A percentile compares a stretch with the other conserved stretches of the same genome.
phyloP scores from a whole-genome alignment of 1,140 invertebrate genomes.

The Zaprionus nigranus region DNA sequence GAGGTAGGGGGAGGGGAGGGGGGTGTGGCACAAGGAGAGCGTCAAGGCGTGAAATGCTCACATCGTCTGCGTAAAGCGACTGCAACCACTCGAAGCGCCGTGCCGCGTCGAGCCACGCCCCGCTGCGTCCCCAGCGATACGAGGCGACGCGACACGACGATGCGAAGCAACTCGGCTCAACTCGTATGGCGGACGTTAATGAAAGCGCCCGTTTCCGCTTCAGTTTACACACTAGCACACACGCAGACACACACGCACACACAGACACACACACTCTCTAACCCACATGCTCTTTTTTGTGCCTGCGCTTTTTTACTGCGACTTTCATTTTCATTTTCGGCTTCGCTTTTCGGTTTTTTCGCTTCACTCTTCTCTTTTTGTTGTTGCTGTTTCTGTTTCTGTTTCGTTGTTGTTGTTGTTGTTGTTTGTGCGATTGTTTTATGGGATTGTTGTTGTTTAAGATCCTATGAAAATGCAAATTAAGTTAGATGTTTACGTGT shows the following conservation, averaged over 20 bases:
- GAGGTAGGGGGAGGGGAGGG: fast-evolving
- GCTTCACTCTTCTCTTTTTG: slow-evolving; percentile 38
- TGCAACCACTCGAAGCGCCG: not conserved
- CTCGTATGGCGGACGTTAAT: slow-evolving; percentile 66
- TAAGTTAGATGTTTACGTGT: slow-evolving; percentile 68
- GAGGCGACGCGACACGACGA: not conserved
- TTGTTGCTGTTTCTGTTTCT: slow-evolving; percentile 10
- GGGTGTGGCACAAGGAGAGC: not conserved
- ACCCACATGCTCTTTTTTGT: slow-evolving; percentile 5
- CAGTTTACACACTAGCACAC: slow-evolving; percentile 16
- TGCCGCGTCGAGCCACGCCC: not conserved
- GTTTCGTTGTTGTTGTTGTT: not conserved
- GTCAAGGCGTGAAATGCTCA: slow-evolving; percentile 37
- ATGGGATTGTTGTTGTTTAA: slow-evolving; percentile 47
- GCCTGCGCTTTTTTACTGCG: slow-evolving; percentile 4
- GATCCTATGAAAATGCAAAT: slow-evolving; percentile 70
- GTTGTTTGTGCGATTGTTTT: slow-evolving; percentile 20
- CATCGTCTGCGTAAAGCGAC: slow-evolving; percentile 46
- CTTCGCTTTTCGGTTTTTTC: slow-evolving; percentile 49
- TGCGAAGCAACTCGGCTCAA: slow-evolving; percentile 20
- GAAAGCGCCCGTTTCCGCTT: slow-evolving; percentile 68
- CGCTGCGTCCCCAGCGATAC: not conserved
- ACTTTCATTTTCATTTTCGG: slow-evolving; percentile 35
- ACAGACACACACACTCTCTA: not conserved
- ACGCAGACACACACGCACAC: not conserved